Conservation (phyloP, 2,888 invertebrate species). For the Pogonocherus hispidulus region DNA sequence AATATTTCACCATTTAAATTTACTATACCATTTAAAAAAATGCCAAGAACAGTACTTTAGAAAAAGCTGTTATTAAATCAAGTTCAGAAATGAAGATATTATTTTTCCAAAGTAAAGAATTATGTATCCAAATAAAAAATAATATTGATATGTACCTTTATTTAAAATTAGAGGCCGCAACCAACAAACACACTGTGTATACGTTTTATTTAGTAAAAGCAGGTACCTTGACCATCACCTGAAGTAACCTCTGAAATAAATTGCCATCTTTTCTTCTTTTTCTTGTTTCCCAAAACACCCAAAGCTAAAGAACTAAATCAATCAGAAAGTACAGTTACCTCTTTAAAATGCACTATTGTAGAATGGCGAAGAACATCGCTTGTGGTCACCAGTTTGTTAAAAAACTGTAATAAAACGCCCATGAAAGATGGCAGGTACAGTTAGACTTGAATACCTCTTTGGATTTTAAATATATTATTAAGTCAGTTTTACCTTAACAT, state of each 20-base stretch:
- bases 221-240: not conserved
- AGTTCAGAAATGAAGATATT: no score
- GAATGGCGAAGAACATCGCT: slow-evolving; percentile 31
- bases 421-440: slow-evolving; percentile 46
- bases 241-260: not conserved
- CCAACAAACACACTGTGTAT: no score
- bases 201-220: no score
- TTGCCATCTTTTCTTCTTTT: not conserved
- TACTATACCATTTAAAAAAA: no score
- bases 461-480: slow-evolving; percentile 35
- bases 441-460: slow-evolving; percentile 44
- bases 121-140: no score
- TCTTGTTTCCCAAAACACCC: not conserved
- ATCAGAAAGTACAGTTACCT: slow-evolving; percentile 36
- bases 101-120: no score
- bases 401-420: slow-evolving; percentile 39
- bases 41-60: no score
- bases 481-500: slow-evolving; percentile 35
- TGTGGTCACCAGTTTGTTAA: slow-evolving; percentile 38
- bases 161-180: no score
- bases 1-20: no score
- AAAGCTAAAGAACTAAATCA: slow-evolving; percentile 22
- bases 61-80: no score
- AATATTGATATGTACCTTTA: no score
- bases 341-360: slow-evolving; percentile 35